These are phyloP conservation scores for Eurosta solidaginis DNA, from an alignment of 1,140 invertebrate species.

Conservation along the genomic window DNA sequence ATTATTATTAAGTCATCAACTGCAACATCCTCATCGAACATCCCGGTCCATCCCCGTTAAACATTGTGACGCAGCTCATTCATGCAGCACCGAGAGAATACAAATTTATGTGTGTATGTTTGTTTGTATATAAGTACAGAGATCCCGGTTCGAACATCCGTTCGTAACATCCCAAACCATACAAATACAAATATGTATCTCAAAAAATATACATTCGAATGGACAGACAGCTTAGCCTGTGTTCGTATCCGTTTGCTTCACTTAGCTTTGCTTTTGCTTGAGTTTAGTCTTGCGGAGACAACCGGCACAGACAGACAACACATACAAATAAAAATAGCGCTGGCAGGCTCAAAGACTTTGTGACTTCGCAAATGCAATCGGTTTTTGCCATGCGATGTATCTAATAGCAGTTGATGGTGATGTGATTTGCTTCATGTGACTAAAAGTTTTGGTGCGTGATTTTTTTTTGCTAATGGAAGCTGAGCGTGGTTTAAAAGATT, in stretches of 20 bases:
- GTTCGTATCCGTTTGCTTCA: neutral
- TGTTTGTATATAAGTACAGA: too few relatives aligned
- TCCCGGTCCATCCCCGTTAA: conserved; percentile 19
- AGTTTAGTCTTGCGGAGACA: conserved; percentile 57
- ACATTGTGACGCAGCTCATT: neutral
- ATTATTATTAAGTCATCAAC: conserved; percentile 14
- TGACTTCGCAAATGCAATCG: neutral
- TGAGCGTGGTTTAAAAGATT: too few relatives aligned
- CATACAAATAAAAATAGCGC: neutral
- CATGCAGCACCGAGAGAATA: conserved; percentile 8
- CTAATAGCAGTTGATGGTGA: too few relatives aligned
- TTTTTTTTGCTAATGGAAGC: too few relatives aligned
- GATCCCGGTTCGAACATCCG: conserved; percentile 12
- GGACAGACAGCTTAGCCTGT: neutral
- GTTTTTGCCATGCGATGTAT: neutral
- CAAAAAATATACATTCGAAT: conserved; percentile 2
- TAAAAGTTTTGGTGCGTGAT: too few relatives aligned
- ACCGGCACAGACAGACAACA: conserved; percentile 54
- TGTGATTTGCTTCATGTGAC: too few relatives aligned
- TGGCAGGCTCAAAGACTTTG: neutral
- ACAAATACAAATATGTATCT: neutral
- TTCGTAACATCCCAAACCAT: neutral
- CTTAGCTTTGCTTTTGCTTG: conserved; percentile 28
- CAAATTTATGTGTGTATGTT: too few relatives aligned
- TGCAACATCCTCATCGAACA: conserved; percentile 8